Base-by-base conservation (phyloP, 1,140 invertebrate genomes). In the Drosophila nikananu region DNA sequence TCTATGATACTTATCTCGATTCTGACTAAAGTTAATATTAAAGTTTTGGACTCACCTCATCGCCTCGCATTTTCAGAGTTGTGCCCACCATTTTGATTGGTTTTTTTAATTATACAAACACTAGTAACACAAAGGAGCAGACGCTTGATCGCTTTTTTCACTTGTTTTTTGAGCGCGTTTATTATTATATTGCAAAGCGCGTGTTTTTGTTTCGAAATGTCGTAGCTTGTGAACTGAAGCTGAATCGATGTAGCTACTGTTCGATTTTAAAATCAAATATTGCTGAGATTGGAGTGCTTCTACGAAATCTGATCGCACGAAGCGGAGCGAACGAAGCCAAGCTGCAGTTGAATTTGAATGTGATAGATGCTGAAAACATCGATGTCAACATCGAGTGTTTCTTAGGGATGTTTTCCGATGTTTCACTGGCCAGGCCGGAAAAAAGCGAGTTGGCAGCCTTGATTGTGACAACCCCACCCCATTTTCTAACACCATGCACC, bases 331-430 rank as follows among this genome's bases (percentile, higher is more conserved):
- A 27, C 59, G 71, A 61, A 70, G 39, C 60, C 49, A 58, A 59
- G 60, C 61, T 82, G 75, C 83, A 65, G 82, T 86, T 86, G 35
- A 77, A 71, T 86, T 86, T 86, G 37, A 84, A 83, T 35, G 32
- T 30, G 30, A 23, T 23, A 2, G 23, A 23, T 23, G n/a, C n/a
- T n/a, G 23, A 23, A 23, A 23, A 23, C 23, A 23, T 23, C 23
- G 23, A 23, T 23, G 23, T n/a, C n/a, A n/a, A n/a, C 23, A 23
- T 23, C 23, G 23, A n/a, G n/a, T n/a, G n/a, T n/a, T n/a, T n/a
- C n/a, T n/a, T n/a, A n/a, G n/a, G n/a, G n/a, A n/a, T n/a, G n/a
- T n/a, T n/a, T n/a, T n/a, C n/a, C n/a, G n/a, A n/a, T n/a, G n/a
- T n/a, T n/a, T n/a, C n/a, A n/a, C n/a, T n/a, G n/a, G n/a, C n/a